Percentiles rank a stretch among this genome's conserved stretches.
Evolutionary conservation across 2,113 vertebrate species (phyloP).

Genomic region (Eulemur macaco): DNA sequence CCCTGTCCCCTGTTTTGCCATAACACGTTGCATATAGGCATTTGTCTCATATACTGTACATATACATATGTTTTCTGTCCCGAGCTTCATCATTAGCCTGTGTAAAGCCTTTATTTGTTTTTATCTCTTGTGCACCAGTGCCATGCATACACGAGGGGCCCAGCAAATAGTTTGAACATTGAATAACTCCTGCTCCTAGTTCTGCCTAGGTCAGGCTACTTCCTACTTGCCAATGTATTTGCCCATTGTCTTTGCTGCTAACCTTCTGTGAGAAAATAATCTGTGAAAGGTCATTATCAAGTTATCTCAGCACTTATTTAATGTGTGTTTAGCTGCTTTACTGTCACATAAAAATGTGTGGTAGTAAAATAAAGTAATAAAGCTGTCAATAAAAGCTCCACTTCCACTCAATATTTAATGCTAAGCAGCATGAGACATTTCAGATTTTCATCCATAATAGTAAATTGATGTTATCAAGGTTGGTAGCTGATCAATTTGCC

Average conservation of each 20-base stretch:
- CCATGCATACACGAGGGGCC: accelerated
- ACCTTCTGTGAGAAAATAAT: slow-evolving; percentile 45
- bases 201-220: not conserved
- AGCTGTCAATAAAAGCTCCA: slow-evolving; percentile 50
- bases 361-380: slow-evolving; percentile 49
- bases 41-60: not conserved
- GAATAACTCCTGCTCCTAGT: not conserved
- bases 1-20: not conserved
- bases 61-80: not conserved
- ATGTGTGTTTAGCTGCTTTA: slow-evolving; percentile 68
- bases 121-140: not conserved
- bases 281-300: slow-evolving; percentile 58
- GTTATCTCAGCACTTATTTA: slow-evolving; percentile 62
- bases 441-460: slow-evolving; percentile 19
- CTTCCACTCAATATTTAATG: slow-evolving; percentile 55
- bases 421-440: not conserved
- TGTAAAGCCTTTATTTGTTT: not conserved
- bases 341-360: slow-evolving; percentile 19
- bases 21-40: accelerated
- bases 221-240: not conserved
- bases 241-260: not conserved
- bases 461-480: slow-evolving; percentile 34
- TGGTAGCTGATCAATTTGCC: not conserved
- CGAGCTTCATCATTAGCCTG: not conserved
- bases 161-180: not conserved